Conservation (phyloP, 2,797 vertebrate species). For the Phylloscopus collybita region DNA sequence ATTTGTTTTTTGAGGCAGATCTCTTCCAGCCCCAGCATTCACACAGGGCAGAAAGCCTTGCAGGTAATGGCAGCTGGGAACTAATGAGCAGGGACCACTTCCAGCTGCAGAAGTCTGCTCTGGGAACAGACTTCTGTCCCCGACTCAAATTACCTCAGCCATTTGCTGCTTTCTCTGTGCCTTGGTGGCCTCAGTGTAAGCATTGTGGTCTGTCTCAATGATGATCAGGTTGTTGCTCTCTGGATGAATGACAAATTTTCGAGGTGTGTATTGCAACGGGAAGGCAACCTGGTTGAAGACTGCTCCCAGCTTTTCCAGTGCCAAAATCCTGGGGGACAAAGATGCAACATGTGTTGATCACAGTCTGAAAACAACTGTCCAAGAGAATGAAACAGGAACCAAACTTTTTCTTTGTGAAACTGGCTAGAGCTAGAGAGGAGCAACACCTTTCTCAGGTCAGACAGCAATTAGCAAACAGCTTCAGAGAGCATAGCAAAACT, state of each 20-base stretch:
- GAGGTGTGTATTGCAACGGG: slow-evolving; percentile 94
- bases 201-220: slow-evolving; percentile 98
- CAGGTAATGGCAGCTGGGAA: neutral
- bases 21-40: neutral
- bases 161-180: slow-evolving; percentile 99
- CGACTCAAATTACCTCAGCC: slow-evolving; percentile 87
- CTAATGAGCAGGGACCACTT: neutral
- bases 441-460: neutral
- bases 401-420: neutral
- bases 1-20: neutral
- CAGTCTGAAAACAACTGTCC: neutral
- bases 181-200: slow-evolving; percentile 97
- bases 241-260: slow-evolving; percentile 97
- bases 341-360: neutral
- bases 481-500: neutral
- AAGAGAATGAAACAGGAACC: fast-evolving
- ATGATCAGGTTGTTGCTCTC: slow-evolving; percentile 95
- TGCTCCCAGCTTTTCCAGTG: slow-evolving; percentile 95
- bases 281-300: slow-evolving; percentile 99
- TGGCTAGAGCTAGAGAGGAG: neutral
- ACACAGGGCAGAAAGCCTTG: neutral
- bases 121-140: neutral
- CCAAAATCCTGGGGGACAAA: slow-evolving; percentile 87
- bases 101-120: neutral
- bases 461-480: neutral